phyloP scores from a whole-genome alignment of 1,140 invertebrate species.

The Conus ventricosus region DNA sequence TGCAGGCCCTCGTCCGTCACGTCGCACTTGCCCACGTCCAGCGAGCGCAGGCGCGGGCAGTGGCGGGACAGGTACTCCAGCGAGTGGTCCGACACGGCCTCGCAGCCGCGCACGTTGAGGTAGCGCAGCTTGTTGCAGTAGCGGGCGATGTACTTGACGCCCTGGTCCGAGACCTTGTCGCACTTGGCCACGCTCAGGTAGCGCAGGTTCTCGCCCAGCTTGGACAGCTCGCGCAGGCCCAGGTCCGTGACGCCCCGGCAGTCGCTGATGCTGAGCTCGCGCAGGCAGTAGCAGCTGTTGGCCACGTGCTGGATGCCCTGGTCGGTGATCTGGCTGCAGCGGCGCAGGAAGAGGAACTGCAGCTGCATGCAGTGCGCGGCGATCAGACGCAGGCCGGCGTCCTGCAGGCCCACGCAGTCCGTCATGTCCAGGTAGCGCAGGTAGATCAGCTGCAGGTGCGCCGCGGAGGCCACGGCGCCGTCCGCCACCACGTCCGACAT shows the following conservation, averaged over 20 bases:
- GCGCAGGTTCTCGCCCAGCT: constrained; percentile 86
- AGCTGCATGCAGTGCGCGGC: constrained; percentile 90
- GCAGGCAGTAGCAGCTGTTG: constrained; percentile 84
- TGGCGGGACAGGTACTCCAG: constrained; percentile 87
- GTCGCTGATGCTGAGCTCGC: constrained; percentile 92
- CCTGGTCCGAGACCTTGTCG: constrained; percentile 91
- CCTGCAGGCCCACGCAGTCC: constrained; percentile 88
- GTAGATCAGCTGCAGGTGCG: constrained; percentile 71
- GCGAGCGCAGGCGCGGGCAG: constrained; percentile 87
- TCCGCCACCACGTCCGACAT: constrained; percentile 45
- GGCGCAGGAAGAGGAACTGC: constrained; percentile 89
- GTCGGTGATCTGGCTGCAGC: constrained; percentile 81
- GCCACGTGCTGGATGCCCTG: constrained; percentile 81
- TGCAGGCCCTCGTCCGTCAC: constrained; percentile 90
- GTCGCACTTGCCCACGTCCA: constrained; percentile 94
- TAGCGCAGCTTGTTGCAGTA: constrained; percentile 93
- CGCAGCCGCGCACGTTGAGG: constrained; percentile 92
- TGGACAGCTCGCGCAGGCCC: constrained; percentile 91
- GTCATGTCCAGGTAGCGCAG: constrained; percentile 80
- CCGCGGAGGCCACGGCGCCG: constrained; percentile 74
- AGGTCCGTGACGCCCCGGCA: constrained; percentile 93
- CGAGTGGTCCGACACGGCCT: constrained; percentile 92
- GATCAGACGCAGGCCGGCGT: constrained; percentile 87
- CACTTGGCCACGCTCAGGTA: constrained; percentile 95
- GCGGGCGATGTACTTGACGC: constrained; percentile 90